Percentiles rank a stretch among this genome's conserved stretches.
Conservation (phyloP, 2,797 vertebrate species). For the Cheirogaleus major region DNA sequence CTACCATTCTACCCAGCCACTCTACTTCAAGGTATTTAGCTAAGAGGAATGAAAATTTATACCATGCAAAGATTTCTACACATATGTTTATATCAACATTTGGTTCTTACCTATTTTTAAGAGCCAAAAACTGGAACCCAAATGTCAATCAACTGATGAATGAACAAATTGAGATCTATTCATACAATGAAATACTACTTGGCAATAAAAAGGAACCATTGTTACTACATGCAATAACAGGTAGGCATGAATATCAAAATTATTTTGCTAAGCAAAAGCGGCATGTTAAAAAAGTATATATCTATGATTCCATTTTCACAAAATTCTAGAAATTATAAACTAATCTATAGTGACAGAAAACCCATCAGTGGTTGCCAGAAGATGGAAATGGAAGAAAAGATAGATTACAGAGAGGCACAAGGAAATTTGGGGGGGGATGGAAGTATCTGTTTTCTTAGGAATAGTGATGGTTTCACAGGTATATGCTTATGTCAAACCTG, state of each 20-base stretch:
- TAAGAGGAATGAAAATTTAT: background rate
- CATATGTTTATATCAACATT: background rate
- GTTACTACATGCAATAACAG: background rate
- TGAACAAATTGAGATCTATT: background rate
- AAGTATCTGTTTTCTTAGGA: background rate
- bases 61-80: background rate
- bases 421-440: background rate
- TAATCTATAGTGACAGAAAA: background rate
- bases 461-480: background rate
- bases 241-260: background rate
- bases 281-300: background rate
- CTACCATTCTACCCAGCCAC: background rate
- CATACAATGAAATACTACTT: background rate
- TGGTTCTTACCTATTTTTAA: background rate
- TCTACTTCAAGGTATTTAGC: background rate
- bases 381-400: background rate
- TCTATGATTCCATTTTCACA: background rate
- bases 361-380: background rate
- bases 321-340: background rate
- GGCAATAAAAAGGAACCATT: background rate
- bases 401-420: background rate
- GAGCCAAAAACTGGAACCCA: background rate
- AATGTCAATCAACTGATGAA: background rate
- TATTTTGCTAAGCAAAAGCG: background rate
- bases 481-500: background rate